Percentiles rank a stretch among this genome's conserved stretches.
Evolutionary conservation across 2,888 invertebrate species (phyloP).

Genomic region (Ptychoptera contaminata): DNA sequence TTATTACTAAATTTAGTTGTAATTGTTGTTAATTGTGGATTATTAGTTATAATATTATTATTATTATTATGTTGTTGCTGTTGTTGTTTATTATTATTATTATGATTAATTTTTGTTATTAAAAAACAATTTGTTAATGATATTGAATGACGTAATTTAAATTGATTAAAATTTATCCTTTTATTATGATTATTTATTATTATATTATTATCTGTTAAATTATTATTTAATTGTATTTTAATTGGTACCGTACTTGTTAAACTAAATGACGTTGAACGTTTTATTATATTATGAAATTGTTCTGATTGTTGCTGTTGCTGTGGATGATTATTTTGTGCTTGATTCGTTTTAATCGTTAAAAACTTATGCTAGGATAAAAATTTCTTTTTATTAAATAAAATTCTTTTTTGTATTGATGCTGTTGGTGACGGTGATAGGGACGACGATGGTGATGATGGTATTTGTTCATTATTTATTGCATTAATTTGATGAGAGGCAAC

Average conservation of each 20-base stretch:
- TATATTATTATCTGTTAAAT: too few species aligned
- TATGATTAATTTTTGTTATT: constrained; percentile 8
- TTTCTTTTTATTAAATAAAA: too few species aligned
- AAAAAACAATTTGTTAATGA: constrained; percentile 10
- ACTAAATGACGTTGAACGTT: constrained; percentile 11
- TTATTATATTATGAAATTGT: constrained; percentile 4
- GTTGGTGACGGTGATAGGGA: constrained; percentile 7
- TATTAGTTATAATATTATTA: not conserved
- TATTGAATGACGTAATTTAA: constrained; percentile 9
- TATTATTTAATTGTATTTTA: constrained; percentile 4
- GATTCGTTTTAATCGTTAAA: too few species aligned
- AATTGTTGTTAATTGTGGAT: not conserved
- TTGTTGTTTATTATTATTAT: not conserved
- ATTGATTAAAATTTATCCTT: not conserved
- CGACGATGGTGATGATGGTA: constrained; percentile 11
- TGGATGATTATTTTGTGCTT: not conserved
- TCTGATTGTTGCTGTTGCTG: not conserved
- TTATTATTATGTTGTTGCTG: not conserved
- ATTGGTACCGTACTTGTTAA: constrained; percentile 10
- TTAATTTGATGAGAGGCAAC: constrained; percentile 10
- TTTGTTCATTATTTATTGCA: not conserved
- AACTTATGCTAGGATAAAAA: too few species aligned
- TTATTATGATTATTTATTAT: too few species aligned
- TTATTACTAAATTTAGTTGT: not conserved
- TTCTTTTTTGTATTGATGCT: not conserved